Evolutionary conservation across 2,888 invertebrate genomes (phyloP), one percentile per base, ranked within the genome.

Genomic region (Embidobia sp.): DNA sequence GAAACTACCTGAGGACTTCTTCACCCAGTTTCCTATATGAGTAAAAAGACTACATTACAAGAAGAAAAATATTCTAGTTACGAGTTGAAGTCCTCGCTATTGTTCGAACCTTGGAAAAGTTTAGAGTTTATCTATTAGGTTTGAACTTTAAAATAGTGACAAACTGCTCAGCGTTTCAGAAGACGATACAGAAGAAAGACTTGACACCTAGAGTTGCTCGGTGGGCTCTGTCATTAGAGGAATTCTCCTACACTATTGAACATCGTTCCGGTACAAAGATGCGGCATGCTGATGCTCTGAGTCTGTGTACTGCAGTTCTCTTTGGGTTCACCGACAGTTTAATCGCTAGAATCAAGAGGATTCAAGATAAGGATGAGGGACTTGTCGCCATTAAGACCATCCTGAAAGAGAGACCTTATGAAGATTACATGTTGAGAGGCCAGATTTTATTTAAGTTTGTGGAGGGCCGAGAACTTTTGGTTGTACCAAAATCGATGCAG

Each of bases 51-150:
- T 3, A 19, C n/a, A 11, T n/a, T 13, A 1, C 15, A 15, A 10
- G 59, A 61, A 16, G 46, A 33, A 15, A 46, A 46, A 10, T 61
- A 61, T 10, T 3, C 5, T 0, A 61, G 59, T 26, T 61, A 61
- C n/a, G 46, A 61, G 4, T 5, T 61, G 8, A 46, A 13, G 13
- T 26, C 3, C 26, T 61, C 8, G 59, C 46, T 10, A 13, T 61
- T 0, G 6, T 46, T n/a, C 1, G 5, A 3, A 35, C 59, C 0
- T 6, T 61, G 1, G 42, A 61, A 10, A 57, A 57, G n/a, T 57
- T 18, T 19, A 3, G 42, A 11, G 11, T 42, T 3, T 42, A 57
- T 6, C 22, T 57, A 8, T 8, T 57, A 1, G 29, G 57, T 6
- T 8, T 42, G 2, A 29, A 18, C 0, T 57, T 57, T n/a, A 57